These are phyloP conservation scores for Philonicus albiceps DNA, from an alignment of 2,888 invertebrate genomes.

Conservation along the genomic window DNA sequence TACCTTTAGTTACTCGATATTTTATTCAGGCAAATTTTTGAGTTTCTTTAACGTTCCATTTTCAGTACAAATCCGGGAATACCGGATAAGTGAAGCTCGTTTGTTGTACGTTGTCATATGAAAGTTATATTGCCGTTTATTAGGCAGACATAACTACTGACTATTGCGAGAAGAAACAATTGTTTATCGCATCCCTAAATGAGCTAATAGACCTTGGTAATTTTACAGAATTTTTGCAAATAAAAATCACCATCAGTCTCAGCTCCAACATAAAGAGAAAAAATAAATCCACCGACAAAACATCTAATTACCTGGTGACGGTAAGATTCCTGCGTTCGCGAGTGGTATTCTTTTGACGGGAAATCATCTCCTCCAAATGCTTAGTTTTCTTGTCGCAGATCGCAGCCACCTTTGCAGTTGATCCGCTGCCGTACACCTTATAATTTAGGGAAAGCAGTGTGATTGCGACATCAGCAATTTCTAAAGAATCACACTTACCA, in stretches of 20 bases:
- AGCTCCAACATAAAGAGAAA: not conserved
- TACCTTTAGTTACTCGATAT: too few species aligned
- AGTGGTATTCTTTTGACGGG: constrained; percentile 44
- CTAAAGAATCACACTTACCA: not conserved
- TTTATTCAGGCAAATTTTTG: too few species aligned
- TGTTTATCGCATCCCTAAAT: too few species aligned
- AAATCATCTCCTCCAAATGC: constrained; percentile 48
- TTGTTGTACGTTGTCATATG: too few species aligned
- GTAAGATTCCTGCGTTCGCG: not conserved
- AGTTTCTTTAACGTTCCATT: too few species aligned
- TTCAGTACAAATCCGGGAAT: too few species aligned
- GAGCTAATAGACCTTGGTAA: too few species aligned
- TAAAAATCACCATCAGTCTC: not conserved
- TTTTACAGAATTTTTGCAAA: too few species aligned
- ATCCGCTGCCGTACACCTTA: constrained; percentile 38
- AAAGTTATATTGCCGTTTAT: too few species aligned
- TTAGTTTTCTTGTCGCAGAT: constrained; percentile 51
- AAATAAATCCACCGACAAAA: not conserved
- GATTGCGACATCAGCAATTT: not conserved
- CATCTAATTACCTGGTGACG: not conserved
- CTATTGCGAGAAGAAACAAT: too few species aligned
- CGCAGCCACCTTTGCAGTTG: constrained; percentile 29
- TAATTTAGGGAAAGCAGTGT: not conserved
- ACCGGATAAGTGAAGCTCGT: too few species aligned
- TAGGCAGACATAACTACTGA: too few species aligned